Percentiles rank a stretch among this genome's conserved stretches.
Evolutionary conservation across 2,888 invertebrate genomes (phyloP).

Genomic region (Archaeoteleia sp.): DNA sequence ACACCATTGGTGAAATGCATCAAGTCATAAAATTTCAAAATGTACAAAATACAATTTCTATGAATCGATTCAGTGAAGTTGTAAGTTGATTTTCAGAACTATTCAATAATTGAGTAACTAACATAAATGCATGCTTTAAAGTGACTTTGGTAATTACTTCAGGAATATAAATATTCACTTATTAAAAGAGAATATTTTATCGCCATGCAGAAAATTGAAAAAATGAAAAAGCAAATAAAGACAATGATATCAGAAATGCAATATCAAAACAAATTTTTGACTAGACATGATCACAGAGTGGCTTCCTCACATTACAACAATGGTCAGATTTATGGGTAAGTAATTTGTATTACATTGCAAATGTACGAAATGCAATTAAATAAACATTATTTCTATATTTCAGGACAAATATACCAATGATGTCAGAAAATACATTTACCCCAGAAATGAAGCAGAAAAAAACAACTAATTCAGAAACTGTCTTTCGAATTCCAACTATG

Average conservation of each 20-base stretch:
- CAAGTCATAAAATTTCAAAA: slow-evolving; percentile 31
- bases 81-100: background rate
- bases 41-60: slow-evolving; percentile 18
- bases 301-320: too few species aligned
- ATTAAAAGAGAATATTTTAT: slow-evolving; percentile 33
- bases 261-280: slow-evolving; percentile 12
- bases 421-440: too few species aligned
- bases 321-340: too few species aligned
- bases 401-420: slow-evolving; percentile 3
- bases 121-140: slow-evolving; percentile 12
- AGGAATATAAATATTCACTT: slow-evolving; percentile 20
- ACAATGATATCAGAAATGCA: slow-evolving; percentile 12
- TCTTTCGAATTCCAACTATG: slow-evolving; percentile 36
- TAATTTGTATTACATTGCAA: too few species aligned
- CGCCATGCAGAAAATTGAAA: slow-evolving; percentile 21
- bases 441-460: slow-evolving; percentile 5
- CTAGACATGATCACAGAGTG: slow-evolving; percentile 6
- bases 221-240: slow-evolving; percentile 32
- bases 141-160: slow-evolving; percentile 1
- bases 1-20: slow-evolving; percentile 22
- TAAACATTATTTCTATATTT: too few species aligned
- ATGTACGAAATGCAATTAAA: too few species aligned
- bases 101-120: background rate
- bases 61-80: background rate
- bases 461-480: too few species aligned